A percentile compares a stretch with the other conserved stretches of the same genome.
phyloP scores from a whole-genome alignment of 92 coral and sea anemone species.

The Parazoanthus atlanticus region DNA sequence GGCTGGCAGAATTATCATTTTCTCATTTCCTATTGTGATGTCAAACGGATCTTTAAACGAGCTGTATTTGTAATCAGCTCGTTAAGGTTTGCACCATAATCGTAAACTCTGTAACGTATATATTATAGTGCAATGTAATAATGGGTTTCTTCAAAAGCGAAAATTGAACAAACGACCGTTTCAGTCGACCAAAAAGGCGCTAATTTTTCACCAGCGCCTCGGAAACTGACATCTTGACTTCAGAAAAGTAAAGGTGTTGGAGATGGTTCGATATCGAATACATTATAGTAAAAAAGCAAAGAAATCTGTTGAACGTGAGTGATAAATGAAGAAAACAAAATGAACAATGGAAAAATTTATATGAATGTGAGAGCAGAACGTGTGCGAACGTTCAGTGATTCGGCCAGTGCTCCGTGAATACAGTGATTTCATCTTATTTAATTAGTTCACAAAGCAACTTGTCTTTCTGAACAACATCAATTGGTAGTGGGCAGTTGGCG shows the following conservation, averaged over 20 bases:
- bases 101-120: background rate
- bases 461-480: background rate
- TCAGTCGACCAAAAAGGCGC: background rate
- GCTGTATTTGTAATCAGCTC: slow-evolving; percentile 3
- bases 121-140: too few species aligned
- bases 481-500: background rate
- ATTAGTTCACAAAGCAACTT: background rate
- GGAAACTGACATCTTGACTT: background rate
- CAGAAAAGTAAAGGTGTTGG: background rate
- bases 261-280: background rate
- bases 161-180: background rate
- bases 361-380: background rate
- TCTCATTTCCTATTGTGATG: background rate
- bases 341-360: background rate
- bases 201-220: background rate
- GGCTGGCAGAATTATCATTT: background rate
- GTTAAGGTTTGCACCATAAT: background rate
- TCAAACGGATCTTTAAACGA: background rate
- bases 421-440: too few species aligned
- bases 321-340: background rate
- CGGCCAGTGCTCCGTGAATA: background rate
- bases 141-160: background rate
- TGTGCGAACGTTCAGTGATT: background rate
- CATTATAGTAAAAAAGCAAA: background rate
- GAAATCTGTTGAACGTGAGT: background rate